Conservation (phyloP, 1,140 invertebrate genomes). For the Euura lappo region DNA sequence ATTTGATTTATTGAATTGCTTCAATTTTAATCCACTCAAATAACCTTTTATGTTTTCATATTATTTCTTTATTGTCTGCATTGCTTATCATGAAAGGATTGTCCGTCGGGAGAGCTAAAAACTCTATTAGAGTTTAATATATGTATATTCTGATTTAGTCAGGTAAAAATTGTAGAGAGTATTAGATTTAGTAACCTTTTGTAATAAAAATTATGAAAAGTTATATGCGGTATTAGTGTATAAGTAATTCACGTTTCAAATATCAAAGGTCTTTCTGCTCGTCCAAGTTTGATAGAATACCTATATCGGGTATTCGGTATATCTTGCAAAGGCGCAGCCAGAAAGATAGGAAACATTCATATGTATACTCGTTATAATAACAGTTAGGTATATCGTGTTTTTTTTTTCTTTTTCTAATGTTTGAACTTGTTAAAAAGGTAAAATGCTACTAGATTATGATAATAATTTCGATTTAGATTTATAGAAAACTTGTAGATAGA, state of each 20-base stretch:
- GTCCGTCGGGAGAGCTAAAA: slow-evolving; percentile 33
- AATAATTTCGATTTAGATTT: too few relatives aligned
- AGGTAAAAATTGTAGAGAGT: neutral
- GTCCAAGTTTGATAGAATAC: neutral
- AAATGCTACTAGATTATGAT: too few relatives aligned
- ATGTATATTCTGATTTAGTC: neutral
- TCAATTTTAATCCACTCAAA: slow-evolving; percentile 17
- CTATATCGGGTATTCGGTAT: neutral
- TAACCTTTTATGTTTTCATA: slow-evolving; percentile 14
- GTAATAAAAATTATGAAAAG: neutral
- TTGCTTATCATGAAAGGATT: slow-evolving; percentile 52
- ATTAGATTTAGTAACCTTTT: neutral
- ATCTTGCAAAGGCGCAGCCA: neutral
- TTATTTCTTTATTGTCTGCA: slow-evolving; percentile 54
- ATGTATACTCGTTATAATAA: neutral
- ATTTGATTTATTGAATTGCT: slow-evolving; percentile 33
- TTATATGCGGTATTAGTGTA: neutral
- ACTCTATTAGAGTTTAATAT: slow-evolving; percentile 7
- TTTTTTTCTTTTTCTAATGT: too few relatives aligned
- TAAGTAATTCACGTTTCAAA: neutral
- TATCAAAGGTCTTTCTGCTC: neutral
- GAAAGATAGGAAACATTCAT: slow-evolving; percentile 1
- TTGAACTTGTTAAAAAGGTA: too few relatives aligned
- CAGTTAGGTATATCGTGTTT: too few relatives aligned
- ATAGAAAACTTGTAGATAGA: too few relatives aligned